Conservation (phyloP, 1,140 invertebrate species). For the Caenorhabditis briggsae region DNA sequence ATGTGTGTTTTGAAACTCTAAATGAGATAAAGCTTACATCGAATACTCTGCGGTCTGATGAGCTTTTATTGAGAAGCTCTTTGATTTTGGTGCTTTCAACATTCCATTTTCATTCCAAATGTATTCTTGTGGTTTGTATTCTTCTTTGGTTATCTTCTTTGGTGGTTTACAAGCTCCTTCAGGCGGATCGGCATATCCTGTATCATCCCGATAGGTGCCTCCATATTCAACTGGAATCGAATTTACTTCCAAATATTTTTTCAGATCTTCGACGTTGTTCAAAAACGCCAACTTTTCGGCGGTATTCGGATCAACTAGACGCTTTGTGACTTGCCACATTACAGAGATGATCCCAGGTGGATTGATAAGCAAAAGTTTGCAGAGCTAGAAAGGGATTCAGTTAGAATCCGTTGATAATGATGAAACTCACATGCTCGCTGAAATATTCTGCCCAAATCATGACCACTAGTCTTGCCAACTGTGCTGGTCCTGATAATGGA, state of each 20-base stretch:
- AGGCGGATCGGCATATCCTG: conserved; percentile 65
- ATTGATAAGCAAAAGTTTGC: conserved; percentile 63
- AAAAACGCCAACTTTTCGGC: conserved; percentile 61
- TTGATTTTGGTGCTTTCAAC: conserved; percentile 28
- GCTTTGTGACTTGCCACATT: conserved; percentile 67
- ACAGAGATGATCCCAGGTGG: conserved; percentile 66
- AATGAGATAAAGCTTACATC: neutral
- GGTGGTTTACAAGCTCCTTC: conserved; percentile 65
- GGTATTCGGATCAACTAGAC: conserved; percentile 62
- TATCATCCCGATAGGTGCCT: conserved; percentile 60
- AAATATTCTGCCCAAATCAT: conserved; percentile 67
- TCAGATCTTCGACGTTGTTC: conserved; percentile 60
- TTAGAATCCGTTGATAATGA: neutral
- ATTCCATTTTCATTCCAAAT: conserved; percentile 58
- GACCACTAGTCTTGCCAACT: conserved; percentile 64
- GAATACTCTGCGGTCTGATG: neutral
- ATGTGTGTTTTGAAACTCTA: neutral
- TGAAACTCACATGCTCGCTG: conserved; percentile 63
- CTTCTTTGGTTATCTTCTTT: conserved; percentile 30
- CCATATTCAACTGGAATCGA: conserved; percentile 64
- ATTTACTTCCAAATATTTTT: conserved; percentile 63
- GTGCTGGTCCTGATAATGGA: conserved; percentile 64
- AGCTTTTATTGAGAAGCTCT: conserved; percentile 23
- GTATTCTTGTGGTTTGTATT: conserved; percentile 38
- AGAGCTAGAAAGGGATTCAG: neutral